Evolutionary conservation across 2,888 invertebrate species (phyloP).

Genomic region (Sesamia inferens): DNA sequence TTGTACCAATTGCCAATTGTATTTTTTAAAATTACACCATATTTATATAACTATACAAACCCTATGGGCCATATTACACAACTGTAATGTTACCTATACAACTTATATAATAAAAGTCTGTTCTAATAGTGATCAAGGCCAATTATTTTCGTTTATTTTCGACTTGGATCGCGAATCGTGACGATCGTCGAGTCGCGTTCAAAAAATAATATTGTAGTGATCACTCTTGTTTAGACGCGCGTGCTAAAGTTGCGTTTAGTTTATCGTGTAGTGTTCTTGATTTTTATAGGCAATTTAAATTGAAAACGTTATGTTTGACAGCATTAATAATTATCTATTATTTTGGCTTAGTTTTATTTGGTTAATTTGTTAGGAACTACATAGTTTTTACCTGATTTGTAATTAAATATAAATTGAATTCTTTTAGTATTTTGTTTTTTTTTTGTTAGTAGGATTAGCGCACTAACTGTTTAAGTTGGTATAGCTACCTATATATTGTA

Average conservation of each 20-base stretch:
- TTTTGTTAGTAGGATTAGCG: background rate
- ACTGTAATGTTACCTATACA: conserved; percentile 37
- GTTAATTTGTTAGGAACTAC: background rate
- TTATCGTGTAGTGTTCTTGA: conserved; percentile 16
- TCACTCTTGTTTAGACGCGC: conserved; percentile 18
- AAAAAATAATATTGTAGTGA: conserved; percentile 34
- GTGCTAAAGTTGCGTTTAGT: conserved; percentile 28
- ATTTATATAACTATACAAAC: background rate
- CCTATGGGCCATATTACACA: conserved; percentile 27
- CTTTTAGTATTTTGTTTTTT: background rate
- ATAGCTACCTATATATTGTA: background rate
- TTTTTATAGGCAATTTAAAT: conserved; percentile 26
- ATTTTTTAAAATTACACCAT: background rate
- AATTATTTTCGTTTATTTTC: conserved; percentile 53
- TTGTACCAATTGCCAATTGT: background rate
- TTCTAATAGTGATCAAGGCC: conserved; percentile 55
- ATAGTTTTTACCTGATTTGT: background rate
- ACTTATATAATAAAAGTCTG: conserved; percentile 21
- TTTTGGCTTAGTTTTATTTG: background rate
- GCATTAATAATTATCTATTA: background rate
- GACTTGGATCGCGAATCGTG: conserved; percentile 46
- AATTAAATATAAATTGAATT: background rate
- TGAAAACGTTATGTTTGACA: background rate
- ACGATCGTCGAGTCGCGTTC: conserved; percentile 33
- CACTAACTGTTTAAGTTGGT: background rate